Base-by-base conservation (phyloP, 2,888 invertebrate genomes). In the Sesamia inferens region DNA sequence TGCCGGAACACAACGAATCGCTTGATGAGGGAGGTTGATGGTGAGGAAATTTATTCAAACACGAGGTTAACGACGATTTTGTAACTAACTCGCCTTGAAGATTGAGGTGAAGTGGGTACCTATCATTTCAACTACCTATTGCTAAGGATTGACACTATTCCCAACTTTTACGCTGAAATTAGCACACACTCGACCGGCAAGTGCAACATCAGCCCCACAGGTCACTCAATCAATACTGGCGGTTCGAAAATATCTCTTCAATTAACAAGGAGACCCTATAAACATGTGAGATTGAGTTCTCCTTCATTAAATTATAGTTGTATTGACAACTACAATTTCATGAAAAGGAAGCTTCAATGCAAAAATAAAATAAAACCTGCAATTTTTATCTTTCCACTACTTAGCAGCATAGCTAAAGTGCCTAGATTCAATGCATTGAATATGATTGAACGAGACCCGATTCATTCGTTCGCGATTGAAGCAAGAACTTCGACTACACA, bases 401-500 rank as follows among this genome's bases (percentile, higher is more conserved):
- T 78, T 80, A 79, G 65, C 42, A 63, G 57, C 59, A 79, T 64
- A 68, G 58, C 72, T 75, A 79, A 83, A 87, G 84, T 85, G 74
- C 78, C 76, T 78, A 71, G 79, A 81, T 84, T 80, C 78, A 83
- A 83, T 83, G 84, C 85, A 87, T 84, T 88, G 85, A 88, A 83
- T 82, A 85, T 85, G 84, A 86, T 71, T 84, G 82, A 85, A 82
- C 77, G 81, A 81, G 71, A 71, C 72, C 73, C 69, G 78, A 81
- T 80, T 81, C 78, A 78, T 79, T 81, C 72, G 70, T 69, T 77
- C 76, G 75, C 74, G 74, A 82, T 78, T 72, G 76, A 80, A 77
- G 79, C 69, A 80, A 71, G 79, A 79, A 76, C 69, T 76, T 16
- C 51, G 69, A 87, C 67, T 84, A 91, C 90, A 91, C 88, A 92